phyloP scores from a whole-genome alignment of 2,797 vertebrate species.

The Mustela erminea region DNA sequence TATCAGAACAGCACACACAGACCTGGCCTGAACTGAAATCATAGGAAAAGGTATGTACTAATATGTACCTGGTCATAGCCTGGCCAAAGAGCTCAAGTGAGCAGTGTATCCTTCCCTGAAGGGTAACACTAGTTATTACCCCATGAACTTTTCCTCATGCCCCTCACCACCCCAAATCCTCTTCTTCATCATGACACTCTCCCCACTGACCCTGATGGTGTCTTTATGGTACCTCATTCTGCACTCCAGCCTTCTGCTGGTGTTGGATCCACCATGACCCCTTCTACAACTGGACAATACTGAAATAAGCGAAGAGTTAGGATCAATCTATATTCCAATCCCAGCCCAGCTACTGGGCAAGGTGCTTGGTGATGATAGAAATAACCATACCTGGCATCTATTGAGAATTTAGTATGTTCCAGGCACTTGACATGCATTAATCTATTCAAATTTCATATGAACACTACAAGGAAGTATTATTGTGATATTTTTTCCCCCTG shows the following conservation, averaged over 20 bases:
- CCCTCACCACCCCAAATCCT: background rate
- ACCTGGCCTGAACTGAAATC: background rate
- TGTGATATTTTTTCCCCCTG: background rate
- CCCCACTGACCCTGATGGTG: fast-evolving
- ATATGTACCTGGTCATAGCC: background rate
- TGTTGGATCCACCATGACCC: background rate
- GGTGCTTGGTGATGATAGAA: background rate
- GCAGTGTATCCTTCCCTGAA: background rate
- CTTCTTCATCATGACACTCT: background rate
- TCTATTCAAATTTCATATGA: background rate
- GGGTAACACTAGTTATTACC: background rate
- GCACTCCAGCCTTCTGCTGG: background rate
- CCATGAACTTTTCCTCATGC: background rate
- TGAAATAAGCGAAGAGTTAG: background rate
- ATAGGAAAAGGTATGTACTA: background rate
- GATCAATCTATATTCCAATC: background rate
- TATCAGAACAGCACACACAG: background rate
- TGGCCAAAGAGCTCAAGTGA: background rate
- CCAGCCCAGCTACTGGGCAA: background rate
- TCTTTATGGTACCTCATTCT: fast-evolving
- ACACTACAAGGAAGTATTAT: background rate
- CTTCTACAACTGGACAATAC: background rate
- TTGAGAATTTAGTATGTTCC: background rate
- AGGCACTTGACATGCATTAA: background rate
- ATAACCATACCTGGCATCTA: background rate